A percentile compares a stretch with the other conserved stretches of the same genome.
Evolutionary conservation across 1,140 invertebrate genomes (phyloP).

Genomic region (Protaetia brevitarsis): DNA sequence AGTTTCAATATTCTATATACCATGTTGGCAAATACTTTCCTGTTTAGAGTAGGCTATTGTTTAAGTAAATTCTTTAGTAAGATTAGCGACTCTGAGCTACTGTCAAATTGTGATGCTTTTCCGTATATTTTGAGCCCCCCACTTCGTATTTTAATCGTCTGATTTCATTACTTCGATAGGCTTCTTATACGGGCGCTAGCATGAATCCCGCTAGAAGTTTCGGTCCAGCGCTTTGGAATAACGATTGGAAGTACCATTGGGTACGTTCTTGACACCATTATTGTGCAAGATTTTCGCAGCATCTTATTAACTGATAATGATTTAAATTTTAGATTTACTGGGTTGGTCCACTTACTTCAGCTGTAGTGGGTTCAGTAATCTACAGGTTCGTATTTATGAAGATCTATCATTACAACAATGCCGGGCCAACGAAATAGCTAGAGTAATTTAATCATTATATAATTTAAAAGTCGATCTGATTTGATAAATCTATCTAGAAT

Average conservation of each 20-base stretch:
- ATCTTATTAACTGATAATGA: neutral
- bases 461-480: too few species aligned
- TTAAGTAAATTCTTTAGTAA: too few species aligned
- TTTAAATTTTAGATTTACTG: slow-evolving; percentile 66
- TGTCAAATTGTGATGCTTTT: neutral
- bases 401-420: neutral
- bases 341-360: slow-evolving; percentile 62
- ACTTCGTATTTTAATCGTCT: neutral
- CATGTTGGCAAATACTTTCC: too few species aligned
- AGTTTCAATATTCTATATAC: slow-evolving; percentile 25
- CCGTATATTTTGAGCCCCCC: slow-evolving; percentile 14
- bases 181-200: slow-evolving; percentile 68
- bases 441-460: neutral
- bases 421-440: neutral
- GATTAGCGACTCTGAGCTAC: neutral
- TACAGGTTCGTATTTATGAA: slow-evolving; percentile 51
- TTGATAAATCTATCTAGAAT: too few species aligned
- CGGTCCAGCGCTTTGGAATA: slow-evolving; percentile 69
- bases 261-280: slow-evolving; percentile 47
- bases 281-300: neutral
- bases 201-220: slow-evolving; percentile 79
- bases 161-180: slow-evolving; percentile 45
- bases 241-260: slow-evolving; percentile 67
- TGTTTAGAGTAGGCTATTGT: too few species aligned
- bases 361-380: slow-evolving; percentile 54